phyloP scores from a whole-genome alignment of 1,140 invertebrate genomes.

The Bombus pascuorum region DNA sequence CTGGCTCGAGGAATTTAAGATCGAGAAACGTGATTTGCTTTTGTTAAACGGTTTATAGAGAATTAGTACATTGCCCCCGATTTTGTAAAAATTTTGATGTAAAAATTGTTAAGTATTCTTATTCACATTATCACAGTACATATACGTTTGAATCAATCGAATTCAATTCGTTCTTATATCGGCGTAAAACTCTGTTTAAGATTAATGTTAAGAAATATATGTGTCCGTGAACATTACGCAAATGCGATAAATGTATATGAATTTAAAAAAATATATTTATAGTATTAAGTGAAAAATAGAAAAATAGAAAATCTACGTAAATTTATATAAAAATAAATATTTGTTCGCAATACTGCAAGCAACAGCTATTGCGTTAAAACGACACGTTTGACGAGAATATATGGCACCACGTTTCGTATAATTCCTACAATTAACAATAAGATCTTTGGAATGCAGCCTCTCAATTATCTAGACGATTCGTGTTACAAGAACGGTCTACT shows the following conservation, averaged over 20 bases:
- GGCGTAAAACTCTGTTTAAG: neutral
- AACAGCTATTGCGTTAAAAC: neutral
- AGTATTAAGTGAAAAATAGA: conserved; percentile 7
- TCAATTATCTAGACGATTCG: neutral
- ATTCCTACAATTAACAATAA: conserved; percentile 19
- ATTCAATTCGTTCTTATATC: neutral
- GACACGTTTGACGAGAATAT: neutral
- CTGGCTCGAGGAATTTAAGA: neutral
- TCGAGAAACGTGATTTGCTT: conserved; percentile 22
- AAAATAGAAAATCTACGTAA: neutral
- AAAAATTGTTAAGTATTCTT: conserved; percentile 11
- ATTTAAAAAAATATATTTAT: neutral
- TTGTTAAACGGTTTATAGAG: neutral
- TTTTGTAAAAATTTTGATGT: too few relatives aligned
- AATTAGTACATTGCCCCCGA: neutral
- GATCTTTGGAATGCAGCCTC: conserved; percentile 24
- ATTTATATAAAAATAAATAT: neutral
- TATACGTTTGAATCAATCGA: neutral
- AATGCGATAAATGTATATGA: conserved; percentile 4
- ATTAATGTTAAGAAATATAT: neutral
- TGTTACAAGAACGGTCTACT: neutral
- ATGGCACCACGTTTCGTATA: conserved; percentile 22
- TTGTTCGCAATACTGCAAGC: neutral
- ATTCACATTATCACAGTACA: conserved; percentile 26
- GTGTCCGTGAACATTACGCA: neutral